Percentiles rank a stretch among this genome's conserved stretches.
phyloP scores from a whole-genome alignment of 1,140 invertebrate species.

The Drosophila jambulina region DNA sequence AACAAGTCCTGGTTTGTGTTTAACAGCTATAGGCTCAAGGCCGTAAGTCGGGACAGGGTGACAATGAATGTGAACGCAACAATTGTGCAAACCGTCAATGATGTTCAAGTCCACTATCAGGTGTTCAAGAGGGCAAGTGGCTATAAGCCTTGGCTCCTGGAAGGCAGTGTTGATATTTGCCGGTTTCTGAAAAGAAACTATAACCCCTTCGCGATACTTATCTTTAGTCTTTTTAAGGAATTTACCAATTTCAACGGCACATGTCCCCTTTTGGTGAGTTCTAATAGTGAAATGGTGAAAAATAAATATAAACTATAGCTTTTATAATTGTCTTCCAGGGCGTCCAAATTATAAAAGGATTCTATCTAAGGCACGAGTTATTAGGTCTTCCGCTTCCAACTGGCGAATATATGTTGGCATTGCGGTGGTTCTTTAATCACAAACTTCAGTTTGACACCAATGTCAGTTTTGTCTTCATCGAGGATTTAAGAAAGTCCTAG shows the following conservation, averaged over 20 bases:
- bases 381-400: not conserved
- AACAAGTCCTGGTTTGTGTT: slow-evolving; percentile 1
- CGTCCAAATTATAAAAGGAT: not conserved
- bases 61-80: not conserved
- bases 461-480: not conserved
- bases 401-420: not conserved
- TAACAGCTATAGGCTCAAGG: not conserved
- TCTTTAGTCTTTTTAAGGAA: not conserved
- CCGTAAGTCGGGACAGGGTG: not conserved
- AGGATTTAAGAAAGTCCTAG: not conserved
- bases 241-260: slow-evolving; percentile 1
- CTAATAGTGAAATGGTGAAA: not conserved
- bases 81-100: not conserved
- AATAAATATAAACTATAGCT: not conserved
- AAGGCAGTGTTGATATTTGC: not conserved
- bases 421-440: not conserved
- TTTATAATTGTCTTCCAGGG: not conserved
- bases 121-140: not conserved
- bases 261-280: not conserved
- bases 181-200: not conserved
- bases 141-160: not conserved
- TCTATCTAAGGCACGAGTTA: not conserved
- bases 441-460: slow-evolving; percentile 2
- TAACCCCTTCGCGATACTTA: not conserved
- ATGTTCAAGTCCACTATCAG: not conserved